Evolutionary conservation across 2,888 invertebrate genomes (phyloP), one percentile per base, ranked within the genome.

Genomic region (Chrysolina oricalcia): DNA sequence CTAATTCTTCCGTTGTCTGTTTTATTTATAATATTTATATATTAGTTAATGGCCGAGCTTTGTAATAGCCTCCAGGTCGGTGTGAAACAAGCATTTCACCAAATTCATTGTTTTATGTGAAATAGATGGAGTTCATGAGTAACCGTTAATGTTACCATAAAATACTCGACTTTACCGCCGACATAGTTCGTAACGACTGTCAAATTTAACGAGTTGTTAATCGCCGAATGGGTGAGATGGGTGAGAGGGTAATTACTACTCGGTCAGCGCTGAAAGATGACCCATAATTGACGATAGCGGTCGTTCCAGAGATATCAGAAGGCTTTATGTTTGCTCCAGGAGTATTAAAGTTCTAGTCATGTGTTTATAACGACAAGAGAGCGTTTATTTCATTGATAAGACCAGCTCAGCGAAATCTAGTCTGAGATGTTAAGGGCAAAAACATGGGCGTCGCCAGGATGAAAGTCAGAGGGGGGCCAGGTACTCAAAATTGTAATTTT

Each of bases 161-260:
- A 75, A 78, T 69, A 63, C 48, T 41, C 43, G 53, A 71, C 74
- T 71, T 65, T 68, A 69, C 62, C 65, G 48, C 59, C 73, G 50
- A 40, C 69, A 71, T 78, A 73, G 75, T 81, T 82, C 70, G 77
- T 78, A 79, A 78, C 81, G 78, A 80, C 65, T 71, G 80, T 81
- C 81, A 78, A 78, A 82, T 73, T 73, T 78, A 81, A 81, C 77
- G 81, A 79, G 78, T 82, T 82, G 82, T 80, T 82, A 81, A 81
- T 81, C 77, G 81, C 56, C 73, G 74, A 76, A 75, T 70, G 78
- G 79, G 74, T 74, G 78, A 69, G 68, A 75, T 71, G 78, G 79
- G 74, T 75, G 78, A 69, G 68, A 77, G 78, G 76, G 73, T 78
- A 67, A 67, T 67, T 50, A 67, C 50, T 50, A 35, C 67, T n/a